A percentile compares a stretch with the other conserved stretches of the same genome.
phyloP scores from a whole-genome alignment of 1,140 invertebrate genomes.

The Heterodera carotae region DNA sequence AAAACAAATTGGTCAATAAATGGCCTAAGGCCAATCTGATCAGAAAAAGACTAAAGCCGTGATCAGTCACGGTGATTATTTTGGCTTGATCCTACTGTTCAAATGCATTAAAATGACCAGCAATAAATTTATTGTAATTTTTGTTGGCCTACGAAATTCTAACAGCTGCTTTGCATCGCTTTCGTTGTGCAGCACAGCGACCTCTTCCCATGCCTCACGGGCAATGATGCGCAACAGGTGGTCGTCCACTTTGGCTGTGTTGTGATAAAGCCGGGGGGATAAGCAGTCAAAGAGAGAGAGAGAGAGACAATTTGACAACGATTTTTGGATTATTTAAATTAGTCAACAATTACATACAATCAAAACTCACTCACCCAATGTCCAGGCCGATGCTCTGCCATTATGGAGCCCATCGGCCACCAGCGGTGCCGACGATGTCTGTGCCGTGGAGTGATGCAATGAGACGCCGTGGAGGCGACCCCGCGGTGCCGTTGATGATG shows the following conservation, averaged over 20 bases:
- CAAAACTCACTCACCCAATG: not conserved
- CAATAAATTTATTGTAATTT: no score
- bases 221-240: constrained; percentile 22
- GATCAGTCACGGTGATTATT: no score
- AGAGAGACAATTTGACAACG: no score
- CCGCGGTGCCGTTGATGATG: not conserved
- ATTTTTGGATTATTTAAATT: no score
- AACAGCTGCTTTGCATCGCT: constrained; percentile 11
- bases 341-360: no score
- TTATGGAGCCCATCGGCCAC: not conserved
- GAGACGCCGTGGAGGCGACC: constrained; percentile 8
- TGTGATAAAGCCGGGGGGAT: no score
- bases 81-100: no score
- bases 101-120: no score
- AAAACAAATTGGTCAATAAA: no score
- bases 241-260: constrained; percentile 23
- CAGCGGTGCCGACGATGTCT: not conserved
- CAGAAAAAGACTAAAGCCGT: no score
- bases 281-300: no score
- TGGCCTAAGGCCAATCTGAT: no score
- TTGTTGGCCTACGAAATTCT: constrained; percentile 39
- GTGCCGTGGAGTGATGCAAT: not conserved
- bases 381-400: not conserved
- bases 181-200: constrained; percentile 37
- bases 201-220: constrained; percentile 38